Base-by-base conservation (phyloP, 35 echinoderm and acorn worm genomes). In the Lytechinus variegatus region DNA sequence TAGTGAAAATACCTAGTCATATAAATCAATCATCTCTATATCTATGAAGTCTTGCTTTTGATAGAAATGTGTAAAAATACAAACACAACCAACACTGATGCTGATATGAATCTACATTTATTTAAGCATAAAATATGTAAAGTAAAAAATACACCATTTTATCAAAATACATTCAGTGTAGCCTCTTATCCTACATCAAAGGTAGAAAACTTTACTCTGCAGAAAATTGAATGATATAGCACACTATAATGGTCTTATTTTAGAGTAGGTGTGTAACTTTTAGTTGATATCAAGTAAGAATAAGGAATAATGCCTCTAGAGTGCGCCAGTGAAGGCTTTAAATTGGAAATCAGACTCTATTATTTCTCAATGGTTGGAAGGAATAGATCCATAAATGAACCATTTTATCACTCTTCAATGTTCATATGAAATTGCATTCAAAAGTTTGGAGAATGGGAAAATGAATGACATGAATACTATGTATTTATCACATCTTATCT, bases 1-100 rank as follows among this genome's bases (percentile, higher is more conserved):
- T 79, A 79, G 66, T 79, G 66, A 79, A 79, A 79, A 79, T 79
- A 24, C n/a, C 66, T 79, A 19, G 66, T 79, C 66, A 79, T 79
- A 79, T 24, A 79, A 79, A 79, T 24, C 66, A 79, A 79, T 79
- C 66, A 79, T 79, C 24, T 5, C 16, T 79, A 79, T 79, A 79
- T 24, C n/a, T 5, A 79, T 79, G 19, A 79, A 24, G n/a, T 79
- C 66, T 79, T 79, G 66, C 66, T 79, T 24, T 79, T n/a, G 8
- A 79, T 79, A 79, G 66, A 19, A 79, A 24, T 24, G 21, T 79
- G 66, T 24, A 79, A 79, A 79, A 79, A 79, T 79, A 79, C 19
- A 79, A 27, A 79, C 16, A 79, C 66, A 79, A 14, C 66, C 1
- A 24, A 79, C 66, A 79, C 5, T 79, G 66, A 79, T 79, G 66